A percentile compares a stretch with the other conserved stretches of the same genome.
phyloP scores from a whole-genome alignment of 2,113 vertebrate genomes.

The Cheilinus undulatus region DNA sequence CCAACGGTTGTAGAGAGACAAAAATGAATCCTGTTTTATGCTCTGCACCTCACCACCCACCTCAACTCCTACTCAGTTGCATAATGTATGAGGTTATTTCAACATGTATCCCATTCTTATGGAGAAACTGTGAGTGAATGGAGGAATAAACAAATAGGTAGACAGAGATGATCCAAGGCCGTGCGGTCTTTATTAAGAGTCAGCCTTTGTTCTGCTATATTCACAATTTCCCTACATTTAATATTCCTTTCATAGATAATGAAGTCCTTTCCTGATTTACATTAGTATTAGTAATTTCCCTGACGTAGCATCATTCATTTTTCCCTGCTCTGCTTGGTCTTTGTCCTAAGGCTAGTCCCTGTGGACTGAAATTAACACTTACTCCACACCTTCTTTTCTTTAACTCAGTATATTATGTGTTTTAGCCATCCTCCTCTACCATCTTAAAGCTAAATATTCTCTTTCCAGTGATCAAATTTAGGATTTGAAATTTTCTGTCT shows the following conservation, averaged over 20 bases:
- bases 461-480: neutral
- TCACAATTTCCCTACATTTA: neutral
- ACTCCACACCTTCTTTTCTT: too few species aligned
- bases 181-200: neutral
- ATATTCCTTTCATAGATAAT: neutral
- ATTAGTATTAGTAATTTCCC: neutral
- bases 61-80: slow-evolving; percentile 56
- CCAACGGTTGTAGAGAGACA: slow-evolving; percentile 13
- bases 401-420: neutral
- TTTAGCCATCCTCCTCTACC: neutral
- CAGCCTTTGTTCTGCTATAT: neutral
- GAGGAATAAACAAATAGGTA: neutral
- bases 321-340: neutral
- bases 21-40: slow-evolving; percentile 25
- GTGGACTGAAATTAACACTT: too few species aligned
- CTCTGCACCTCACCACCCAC: slow-evolving; percentile 60
- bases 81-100: slow-evolving; percentile 53
- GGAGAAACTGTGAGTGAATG: slow-evolving; percentile 10
- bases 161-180: neutral
- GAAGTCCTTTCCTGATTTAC: neutral
- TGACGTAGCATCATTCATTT: neutral
- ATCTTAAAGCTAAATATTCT: neutral
- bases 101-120: slow-evolving; percentile 13
- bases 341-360: too few species aligned
- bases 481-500: slow-evolving; percentile 9